Conservation (phyloP, 2,797 vertebrate genomes). For the Miichthys miiuy region DNA sequence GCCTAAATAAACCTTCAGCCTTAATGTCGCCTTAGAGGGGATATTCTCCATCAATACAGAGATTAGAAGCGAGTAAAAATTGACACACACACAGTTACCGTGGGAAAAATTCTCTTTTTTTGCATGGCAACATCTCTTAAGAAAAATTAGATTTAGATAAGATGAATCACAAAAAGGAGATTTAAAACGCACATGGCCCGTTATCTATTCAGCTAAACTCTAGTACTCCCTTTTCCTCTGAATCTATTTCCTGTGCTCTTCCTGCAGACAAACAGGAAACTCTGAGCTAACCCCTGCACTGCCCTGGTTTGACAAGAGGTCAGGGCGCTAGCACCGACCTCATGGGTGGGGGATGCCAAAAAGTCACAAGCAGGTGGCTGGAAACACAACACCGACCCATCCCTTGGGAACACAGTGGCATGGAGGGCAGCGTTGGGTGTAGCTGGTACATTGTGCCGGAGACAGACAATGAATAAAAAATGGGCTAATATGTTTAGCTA, state of each 20-base stretch:
- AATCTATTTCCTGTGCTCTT: constrained; percentile 30
- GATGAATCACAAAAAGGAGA: background rate
- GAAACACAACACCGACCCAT: constrained; percentile 50
- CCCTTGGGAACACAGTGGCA: constrained; percentile 31
- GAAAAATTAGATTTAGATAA: background rate
- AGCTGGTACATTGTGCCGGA: constrained; percentile 6
- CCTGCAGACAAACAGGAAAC: constrained; percentile 70
- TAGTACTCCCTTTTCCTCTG: no score
- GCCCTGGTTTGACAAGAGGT: constrained; percentile 40
- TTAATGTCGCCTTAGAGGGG: background rate
- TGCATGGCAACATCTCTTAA: background rate
- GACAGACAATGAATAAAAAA: constrained; percentile 24
- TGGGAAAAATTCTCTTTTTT: background rate
- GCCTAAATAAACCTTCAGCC: background rate
- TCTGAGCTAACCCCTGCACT: constrained; percentile 4
- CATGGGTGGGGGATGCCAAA: constrained; percentile 51
- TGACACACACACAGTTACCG: background rate
- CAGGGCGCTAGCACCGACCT: constrained; percentile 32
- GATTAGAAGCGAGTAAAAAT: background rate
- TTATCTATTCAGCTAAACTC: constrained; percentile 8
- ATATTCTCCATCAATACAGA: background rate
- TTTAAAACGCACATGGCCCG: background rate
- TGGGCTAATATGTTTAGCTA: constrained; percentile 13
- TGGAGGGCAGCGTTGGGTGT: constrained; percentile 8
- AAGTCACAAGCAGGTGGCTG: constrained; percentile 37